Evolutionary conservation across 2,113 vertebrate genomes (phyloP).

Genomic region (Lycocorax pyrrhopterus): DNA sequence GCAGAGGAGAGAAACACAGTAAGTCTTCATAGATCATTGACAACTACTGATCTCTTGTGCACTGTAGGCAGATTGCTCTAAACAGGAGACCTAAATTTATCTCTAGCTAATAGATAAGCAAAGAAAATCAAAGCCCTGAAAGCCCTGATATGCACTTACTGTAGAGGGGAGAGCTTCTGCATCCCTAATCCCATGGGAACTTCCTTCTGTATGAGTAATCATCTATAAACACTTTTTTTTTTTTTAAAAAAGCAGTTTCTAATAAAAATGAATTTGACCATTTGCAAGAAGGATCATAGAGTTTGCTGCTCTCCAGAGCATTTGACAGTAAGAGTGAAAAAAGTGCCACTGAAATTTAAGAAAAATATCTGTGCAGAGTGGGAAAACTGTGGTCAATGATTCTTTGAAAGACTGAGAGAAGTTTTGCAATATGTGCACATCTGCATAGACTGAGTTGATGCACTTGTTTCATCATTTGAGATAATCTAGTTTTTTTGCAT

Average conservation of each 20-base stretch:
- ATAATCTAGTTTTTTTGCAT: neutral
- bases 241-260: neutral
- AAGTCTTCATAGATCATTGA: slow-evolving; percentile 51
- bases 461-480: neutral
- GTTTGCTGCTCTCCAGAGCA: neutral
- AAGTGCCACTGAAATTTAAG: neutral
- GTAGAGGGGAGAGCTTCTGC: neutral
- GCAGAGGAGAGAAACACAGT: slow-evolving; percentile 30
- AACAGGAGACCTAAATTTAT: slow-evolving; percentile 50
- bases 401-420: neutral
- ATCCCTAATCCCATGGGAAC: neutral
- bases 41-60: slow-evolving; percentile 48
- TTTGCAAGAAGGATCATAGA: neutral
- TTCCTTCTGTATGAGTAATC: neutral
- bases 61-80: slow-evolving; percentile 21
- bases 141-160: neutral
- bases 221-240: neutral
- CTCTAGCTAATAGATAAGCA: slow-evolving; percentile 37
- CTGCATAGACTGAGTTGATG: neutral
- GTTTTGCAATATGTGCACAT: neutral
- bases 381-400: neutral
- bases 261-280: neutral
- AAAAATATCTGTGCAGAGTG: neutral
- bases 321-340: neutral
- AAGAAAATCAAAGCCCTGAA: neutral